Evolutionary conservation across 2,888 invertebrate genomes (phyloP), one percentile per base, ranked within the genome.

Genomic region (Anaspis maculata): DNA sequence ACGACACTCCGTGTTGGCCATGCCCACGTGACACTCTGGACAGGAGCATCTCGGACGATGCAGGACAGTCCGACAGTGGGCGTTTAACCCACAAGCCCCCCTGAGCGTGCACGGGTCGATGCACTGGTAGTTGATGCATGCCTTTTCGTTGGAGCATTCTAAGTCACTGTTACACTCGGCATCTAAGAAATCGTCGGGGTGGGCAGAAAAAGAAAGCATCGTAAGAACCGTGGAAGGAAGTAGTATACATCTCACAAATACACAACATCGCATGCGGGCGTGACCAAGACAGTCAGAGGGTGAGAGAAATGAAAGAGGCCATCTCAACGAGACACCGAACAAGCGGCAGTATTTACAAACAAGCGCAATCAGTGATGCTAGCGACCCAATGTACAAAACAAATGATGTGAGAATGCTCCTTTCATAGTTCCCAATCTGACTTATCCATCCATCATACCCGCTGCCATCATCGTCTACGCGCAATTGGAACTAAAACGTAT

Each of bases 91-190:
- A 66, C 92, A 92, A 49, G 83, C 85, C 56, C 84, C 89, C 55
- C 87, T 80, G 60, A 89, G 75, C 59, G 79, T 79, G 72, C 91
- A 92, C 48, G 90, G 91, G 70, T 91, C 88, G 69, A 84, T 77
- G 70, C 91, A 92, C 71, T 85, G 83, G 69, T 83, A 79, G 71
- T 85, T 84, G 70, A 88, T 77, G 73, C 91, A 92, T 65, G 88
- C 84, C 73, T 87, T 85, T 71, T 90, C 88, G 71, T 82, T 82
- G 52, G 87, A 81, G 72, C 91, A 92, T 73, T 89, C 89, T 73
- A 79, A 76, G 76, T 91, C 88, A 70, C 80, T 80, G 73, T 80
- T 80, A 74, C 90, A 90, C 79, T 87, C 85, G 54, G 64, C 64
- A 56, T 65, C 67, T 65, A 61, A 52, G 51, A 53, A 48, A 45